A percentile compares a stretch with the other conserved stretches of the same genome.
Evolutionary conservation across 2,797 vertebrate species (phyloP).

Genomic region (Enteromius viviparus): DNA sequence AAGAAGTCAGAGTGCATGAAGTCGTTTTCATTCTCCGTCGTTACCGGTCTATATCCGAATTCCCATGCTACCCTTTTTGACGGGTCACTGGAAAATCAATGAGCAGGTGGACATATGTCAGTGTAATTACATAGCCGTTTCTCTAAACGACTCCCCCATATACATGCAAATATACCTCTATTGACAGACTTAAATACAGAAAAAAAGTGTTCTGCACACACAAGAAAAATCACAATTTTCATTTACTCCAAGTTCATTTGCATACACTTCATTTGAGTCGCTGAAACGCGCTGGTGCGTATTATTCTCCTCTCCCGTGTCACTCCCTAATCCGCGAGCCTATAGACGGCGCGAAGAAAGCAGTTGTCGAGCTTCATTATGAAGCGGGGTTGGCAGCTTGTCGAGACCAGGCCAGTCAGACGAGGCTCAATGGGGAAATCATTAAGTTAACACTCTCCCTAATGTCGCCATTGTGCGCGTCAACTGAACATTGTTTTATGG

Average conservation of each 20-base stretch:
- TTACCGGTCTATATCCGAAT: conserved; percentile 76
- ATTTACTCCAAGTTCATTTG: conserved; percentile 79
- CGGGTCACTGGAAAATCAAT: conserved; percentile 98
- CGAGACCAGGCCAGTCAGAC: conserved; percentile 86
- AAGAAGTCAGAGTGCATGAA: conserved; percentile 50
- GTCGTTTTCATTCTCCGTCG: conserved; percentile 45
- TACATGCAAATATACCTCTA: conserved; percentile 82
- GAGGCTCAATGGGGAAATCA: conserved; percentile 88
- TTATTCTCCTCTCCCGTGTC: conserved; percentile 82
- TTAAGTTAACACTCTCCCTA: conserved; percentile 95
- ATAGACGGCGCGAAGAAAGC: conserved; percentile 85
- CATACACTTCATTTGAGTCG: conserved; percentile 84
- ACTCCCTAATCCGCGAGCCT: conserved; percentile 85
- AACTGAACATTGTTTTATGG: conserved; percentile 80
- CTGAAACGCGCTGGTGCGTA: conserved; percentile 81
- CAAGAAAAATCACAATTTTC: conserved; percentile 76
- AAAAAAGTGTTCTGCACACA: conserved; percentile 67
- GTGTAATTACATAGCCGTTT: conserved; percentile 91
- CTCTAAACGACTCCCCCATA: conserved; percentile 73
- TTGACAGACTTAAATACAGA: conserved; percentile 75
- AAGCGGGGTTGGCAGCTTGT: conserved; percentile 86
- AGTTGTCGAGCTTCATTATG: conserved; percentile 88
- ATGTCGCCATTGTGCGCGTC: conserved; percentile 85
- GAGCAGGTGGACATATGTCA: conserved; percentile 97
- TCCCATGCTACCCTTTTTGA: conserved; percentile 99